These are phyloP conservation scores for Drosophila navojoa DNA, from an alignment of 1,140 invertebrate genomes.

Conservation along the genomic window DNA sequence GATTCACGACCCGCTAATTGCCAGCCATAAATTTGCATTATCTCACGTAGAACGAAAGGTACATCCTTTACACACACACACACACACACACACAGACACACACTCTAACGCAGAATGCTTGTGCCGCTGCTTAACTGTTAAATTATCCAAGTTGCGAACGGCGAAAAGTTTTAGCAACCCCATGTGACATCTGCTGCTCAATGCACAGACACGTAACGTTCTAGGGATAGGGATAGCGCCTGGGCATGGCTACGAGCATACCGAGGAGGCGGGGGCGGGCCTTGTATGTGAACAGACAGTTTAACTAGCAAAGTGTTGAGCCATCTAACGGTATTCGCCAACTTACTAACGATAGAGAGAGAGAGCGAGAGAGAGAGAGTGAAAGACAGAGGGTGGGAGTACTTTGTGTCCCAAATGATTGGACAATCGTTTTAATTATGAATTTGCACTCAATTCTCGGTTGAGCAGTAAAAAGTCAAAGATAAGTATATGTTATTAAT, in stretches of 20 bases:
- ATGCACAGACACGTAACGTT: slow-evolving; percentile 73
- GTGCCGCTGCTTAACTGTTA: slow-evolving; percentile 48
- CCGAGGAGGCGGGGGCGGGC: background rate
- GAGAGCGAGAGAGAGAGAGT: background rate
- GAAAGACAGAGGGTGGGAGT: background rate
- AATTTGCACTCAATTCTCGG: slow-evolving; percentile 61
- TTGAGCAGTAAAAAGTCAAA: slow-evolving; percentile 56
- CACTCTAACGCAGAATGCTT: background rate
- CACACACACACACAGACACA: too few species aligned
- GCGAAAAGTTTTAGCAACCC: slow-evolving; percentile 60
- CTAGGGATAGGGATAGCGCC: slow-evolving; percentile 11
- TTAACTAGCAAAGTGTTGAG: slow-evolving; percentile 73
- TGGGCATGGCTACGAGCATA: background rate
- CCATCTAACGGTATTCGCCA: slow-evolving; percentile 21
- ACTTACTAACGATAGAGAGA: background rate
- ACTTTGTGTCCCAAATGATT: slow-evolving; percentile 72
- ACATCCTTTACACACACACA: slow-evolving; percentile 16
- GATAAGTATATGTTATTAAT: slow-evolving; percentile 29
- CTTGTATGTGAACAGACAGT: slow-evolving; percentile 45
- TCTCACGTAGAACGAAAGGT: slow-evolving; percentile 65
- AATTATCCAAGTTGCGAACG: slow-evolving; percentile 71
- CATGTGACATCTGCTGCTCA: slow-evolving; percentile 71
- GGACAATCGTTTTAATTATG: slow-evolving; percentile 76
- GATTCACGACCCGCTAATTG: slow-evolving; percentile 75
- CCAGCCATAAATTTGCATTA: slow-evolving; percentile 80